phyloP scores from a whole-genome alignment of 2,888 invertebrate species.

The Caenorhabditis becei region DNA sequence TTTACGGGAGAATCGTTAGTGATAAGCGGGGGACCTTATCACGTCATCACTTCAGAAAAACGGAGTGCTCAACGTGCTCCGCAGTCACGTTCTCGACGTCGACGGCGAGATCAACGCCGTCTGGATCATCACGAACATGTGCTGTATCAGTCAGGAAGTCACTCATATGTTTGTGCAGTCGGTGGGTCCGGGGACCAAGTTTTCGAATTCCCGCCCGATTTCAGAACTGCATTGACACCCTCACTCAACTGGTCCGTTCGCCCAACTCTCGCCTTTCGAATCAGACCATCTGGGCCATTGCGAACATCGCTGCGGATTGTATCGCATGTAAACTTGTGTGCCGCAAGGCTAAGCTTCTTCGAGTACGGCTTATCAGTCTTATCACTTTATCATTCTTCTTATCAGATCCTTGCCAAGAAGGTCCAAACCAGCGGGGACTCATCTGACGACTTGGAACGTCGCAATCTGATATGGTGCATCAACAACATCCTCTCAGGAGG shows the following conservation, averaged over 20 bases:
- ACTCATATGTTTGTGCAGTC: conserved; percentile 58
- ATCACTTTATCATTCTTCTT: too few relatives aligned
- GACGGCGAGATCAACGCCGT: conserved; percentile 59
- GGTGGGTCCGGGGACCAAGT: too few relatives aligned
- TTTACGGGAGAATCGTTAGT: conserved; percentile 48
- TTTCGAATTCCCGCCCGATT: too few relatives aligned
- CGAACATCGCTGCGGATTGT: conserved; percentile 69
- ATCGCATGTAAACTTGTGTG: conserved; percentile 50
- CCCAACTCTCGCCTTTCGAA: conserved; percentile 28
- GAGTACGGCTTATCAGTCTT: too few relatives aligned
- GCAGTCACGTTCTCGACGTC: conserved; percentile 14
- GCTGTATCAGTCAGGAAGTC: conserved; percentile 59
- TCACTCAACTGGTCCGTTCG: conserved; percentile 45
- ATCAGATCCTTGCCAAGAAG: conserved; percentile 44
- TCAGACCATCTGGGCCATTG: conserved; percentile 63
- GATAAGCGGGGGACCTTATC: background rate
- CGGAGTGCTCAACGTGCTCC: conserved; percentile 35
- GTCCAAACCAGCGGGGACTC: conserved; percentile 6
- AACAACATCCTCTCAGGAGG: conserved; percentile 64
- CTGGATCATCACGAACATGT: conserved; percentile 67
- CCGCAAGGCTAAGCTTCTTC: conserved; percentile 34
- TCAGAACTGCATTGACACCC: conserved; percentile 41
- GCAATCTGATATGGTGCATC: conserved; percentile 60
- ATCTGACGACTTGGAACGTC: conserved; percentile 25
- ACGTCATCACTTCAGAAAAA: conserved; percentile 26